A percentile compares a stretch with the other conserved stretches of the same genome.
These are phyloP conservation scores for Corythoichthys haematopterus DNA, from an alignment of 2,113 vertebrate species.

Conservation along the genomic window DNA sequence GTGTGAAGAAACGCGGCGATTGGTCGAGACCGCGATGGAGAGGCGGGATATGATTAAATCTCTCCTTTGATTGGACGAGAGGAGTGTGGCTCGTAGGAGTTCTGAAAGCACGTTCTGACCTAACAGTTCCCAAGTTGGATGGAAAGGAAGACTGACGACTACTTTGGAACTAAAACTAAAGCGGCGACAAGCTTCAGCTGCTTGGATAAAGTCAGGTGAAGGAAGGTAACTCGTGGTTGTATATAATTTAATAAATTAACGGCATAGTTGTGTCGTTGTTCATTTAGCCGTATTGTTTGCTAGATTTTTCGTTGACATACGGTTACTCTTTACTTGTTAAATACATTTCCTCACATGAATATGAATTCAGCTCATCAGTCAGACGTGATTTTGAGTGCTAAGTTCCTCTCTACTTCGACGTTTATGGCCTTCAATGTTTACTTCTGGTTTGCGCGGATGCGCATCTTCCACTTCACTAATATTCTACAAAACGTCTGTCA, in stretches of 20 bases:
- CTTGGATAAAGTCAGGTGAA: conserved; percentile 1
- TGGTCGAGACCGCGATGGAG: conserved; percentile 25
- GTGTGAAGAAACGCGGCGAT: conserved; percentile 23
- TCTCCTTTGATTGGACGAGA: conserved; percentile 47
- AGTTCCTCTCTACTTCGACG: neutral
- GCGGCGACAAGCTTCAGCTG: neutral
- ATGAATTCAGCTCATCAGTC: neutral
- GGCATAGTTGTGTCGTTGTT: neutral
- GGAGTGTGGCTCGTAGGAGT: conserved; percentile 6
- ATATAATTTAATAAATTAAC: neutral
- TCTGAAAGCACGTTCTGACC: conserved; percentile 18
- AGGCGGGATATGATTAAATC: conserved; percentile 38
- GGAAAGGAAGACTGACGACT: neutral
- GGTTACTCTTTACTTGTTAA: neutral
- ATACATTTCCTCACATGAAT: neutral
- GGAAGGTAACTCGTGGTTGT: conserved; percentile 2
- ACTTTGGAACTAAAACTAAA: neutral
- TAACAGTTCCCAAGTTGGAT: conserved; percentile 46
- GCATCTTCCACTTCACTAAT: neutral
- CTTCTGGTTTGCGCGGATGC: conserved; percentile 6
- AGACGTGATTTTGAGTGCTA: neutral
- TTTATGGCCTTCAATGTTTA: neutral
- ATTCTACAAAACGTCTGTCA: neutral
- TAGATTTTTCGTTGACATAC: neutral
- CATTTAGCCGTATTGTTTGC: neutral